Evolutionary conservation across 2,888 invertebrate genomes (phyloP), one percentile per base, ranked within the genome.

Genomic region (Mactromeris polynyma): DNA sequence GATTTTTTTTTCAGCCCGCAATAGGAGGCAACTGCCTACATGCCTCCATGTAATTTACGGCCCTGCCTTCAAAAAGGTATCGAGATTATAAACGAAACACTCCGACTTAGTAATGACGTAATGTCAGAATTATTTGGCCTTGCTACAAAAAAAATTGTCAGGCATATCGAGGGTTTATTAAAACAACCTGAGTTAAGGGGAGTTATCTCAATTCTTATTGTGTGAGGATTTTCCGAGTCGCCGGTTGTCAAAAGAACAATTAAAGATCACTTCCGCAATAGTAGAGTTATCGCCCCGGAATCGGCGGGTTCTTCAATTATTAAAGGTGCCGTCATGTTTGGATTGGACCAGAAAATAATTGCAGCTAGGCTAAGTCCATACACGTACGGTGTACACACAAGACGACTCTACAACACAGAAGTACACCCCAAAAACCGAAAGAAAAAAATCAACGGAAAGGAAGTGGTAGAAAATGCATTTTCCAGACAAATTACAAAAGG

Each of bases 191-290:
- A 86, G 38, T 33, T 87, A 33, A 40, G 31, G 0, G 36, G 91
- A 19, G 46, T 85, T 11, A 1, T 1, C 6, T 87, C 88, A 33
- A 88, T 93, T 77, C 80, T 91, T 2, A 54, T 93, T 2, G 91
- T 93, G 9, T 91, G 93, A 17, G 93, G 93, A 83, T 91, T 93
- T 58, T 88, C 93, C 3, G 93, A 91, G 58, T 93, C 93, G 0
- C 17, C 64, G 19, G 64, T 91, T 42, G 90, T 93, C 4, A 87
- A 88, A 11, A 26, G 83, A 17, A 40, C 79, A 19, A 73, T 93
- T 3, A 82, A 64, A 64, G 73, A 90, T 11, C 42, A 85, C 38
- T 91, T 93, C 77, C 73, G 69, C 0, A 46, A 36, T 2, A 36
- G 85, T 14, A 81, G 51, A 69, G 89, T 91, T 9, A 83, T 91